Evolutionary conservation across 2,888 invertebrate genomes (phyloP).

Genomic region (Physocephala rufipes): DNA sequence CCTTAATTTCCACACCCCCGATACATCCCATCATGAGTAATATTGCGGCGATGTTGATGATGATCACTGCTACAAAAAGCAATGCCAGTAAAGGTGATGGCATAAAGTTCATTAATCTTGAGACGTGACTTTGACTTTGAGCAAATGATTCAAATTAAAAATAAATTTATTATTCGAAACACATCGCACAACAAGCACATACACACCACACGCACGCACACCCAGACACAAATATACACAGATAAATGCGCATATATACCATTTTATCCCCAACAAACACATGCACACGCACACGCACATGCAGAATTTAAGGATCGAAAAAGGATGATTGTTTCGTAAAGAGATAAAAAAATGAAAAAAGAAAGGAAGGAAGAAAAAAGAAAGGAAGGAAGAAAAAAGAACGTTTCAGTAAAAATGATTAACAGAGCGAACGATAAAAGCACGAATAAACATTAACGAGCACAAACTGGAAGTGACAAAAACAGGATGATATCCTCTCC

Average conservation of each 20-base stretch:
- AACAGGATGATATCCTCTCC: constrained; percentile 9
- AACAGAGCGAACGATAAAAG: neutral
- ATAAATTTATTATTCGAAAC: constrained; percentile 60
- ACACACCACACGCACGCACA: neutral
- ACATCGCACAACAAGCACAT: constrained; percentile 39
- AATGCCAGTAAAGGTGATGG: neutral
- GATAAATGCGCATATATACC: neutral
- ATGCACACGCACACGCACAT: neutral
- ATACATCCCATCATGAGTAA: too few species aligned
- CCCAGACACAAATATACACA: constrained; percentile 23
- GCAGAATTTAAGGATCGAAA: constrained; percentile 25
- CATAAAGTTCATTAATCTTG: constrained; percentile 52
- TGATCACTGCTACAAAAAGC: neutral
- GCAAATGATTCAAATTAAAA: constrained; percentile 61
- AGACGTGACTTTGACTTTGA: constrained; percentile 60
- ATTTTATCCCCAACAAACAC: constrained; percentile 28
- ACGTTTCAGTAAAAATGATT: constrained; percentile 23
- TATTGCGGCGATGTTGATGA: neutral
- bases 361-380: constrained; percentile 36
- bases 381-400: constrained; percentile 22
- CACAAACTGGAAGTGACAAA: constrained; percentile 23
- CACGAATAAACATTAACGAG: too few species aligned
- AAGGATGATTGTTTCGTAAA: constrained; percentile 29
- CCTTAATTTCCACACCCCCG: too few species aligned
- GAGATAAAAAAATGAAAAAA: too few species aligned